These are phyloP conservation scores for Agelastica alni DNA, from an alignment of 2,888 invertebrate species.

Conservation along the genomic window DNA sequence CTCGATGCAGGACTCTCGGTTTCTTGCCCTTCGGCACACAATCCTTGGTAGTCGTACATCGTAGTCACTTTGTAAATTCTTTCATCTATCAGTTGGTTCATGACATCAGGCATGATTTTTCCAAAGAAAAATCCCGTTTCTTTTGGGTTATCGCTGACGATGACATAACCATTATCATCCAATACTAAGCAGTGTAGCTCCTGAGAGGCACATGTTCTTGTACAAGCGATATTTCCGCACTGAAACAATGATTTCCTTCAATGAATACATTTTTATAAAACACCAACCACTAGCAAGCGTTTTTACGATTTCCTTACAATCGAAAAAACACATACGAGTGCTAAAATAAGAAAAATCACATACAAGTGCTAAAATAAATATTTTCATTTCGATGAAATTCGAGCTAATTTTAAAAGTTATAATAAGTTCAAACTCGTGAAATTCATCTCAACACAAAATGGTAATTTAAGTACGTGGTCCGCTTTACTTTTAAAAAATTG, in stretches of 20 bases:
- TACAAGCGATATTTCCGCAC: constrained; percentile 53
- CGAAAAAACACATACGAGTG: too few species aligned
- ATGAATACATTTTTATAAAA: not conserved
- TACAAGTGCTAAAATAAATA: too few species aligned
- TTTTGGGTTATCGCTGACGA: constrained; percentile 68
- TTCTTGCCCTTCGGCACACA: constrained; percentile 75
- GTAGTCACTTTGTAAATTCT: constrained; percentile 76
- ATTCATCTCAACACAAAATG: too few species aligned
- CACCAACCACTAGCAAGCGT: too few species aligned
- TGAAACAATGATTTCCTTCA: constrained; percentile 20
- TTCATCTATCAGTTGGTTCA: constrained; percentile 75
- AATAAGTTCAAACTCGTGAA: too few species aligned
- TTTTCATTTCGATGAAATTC: too few species aligned
- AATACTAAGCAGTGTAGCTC: constrained; percentile 81
- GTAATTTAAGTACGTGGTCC: too few species aligned
- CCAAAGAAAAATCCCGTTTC: constrained; percentile 87
- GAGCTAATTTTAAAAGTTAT: too few species aligned
- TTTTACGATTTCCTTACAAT: too few species aligned
- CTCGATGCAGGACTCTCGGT: constrained; percentile 59
- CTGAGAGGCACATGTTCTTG: constrained; percentile 65
- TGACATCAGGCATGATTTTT: constrained; percentile 71
- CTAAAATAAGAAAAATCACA: too few species aligned
- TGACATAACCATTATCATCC: constrained; percentile 87
- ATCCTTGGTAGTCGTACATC: constrained; percentile 87
- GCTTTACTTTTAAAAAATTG: too few species aligned